phyloP scores from a whole-genome alignment of 2,888 invertebrate species.

The Eristalis pertinax region DNA sequence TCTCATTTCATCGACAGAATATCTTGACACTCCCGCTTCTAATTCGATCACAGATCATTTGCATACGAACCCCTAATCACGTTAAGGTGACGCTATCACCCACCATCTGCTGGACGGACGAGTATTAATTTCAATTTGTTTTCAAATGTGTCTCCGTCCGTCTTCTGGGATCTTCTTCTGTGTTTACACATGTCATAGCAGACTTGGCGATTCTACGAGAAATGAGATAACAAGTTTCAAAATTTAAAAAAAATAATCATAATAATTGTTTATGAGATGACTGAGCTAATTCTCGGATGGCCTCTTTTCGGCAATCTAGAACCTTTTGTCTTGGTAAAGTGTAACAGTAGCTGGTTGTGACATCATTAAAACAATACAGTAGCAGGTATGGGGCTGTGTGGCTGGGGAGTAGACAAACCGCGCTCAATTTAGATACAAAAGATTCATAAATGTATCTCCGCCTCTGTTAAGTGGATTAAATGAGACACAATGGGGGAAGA shows the following conservation, averaged over 20 bases:
- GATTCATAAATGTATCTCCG: conserved; percentile 46
- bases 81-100: neutral
- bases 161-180: neutral
- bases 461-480: conserved; percentile 37
- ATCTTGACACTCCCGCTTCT: neutral
- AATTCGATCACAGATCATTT: conserved; percentile 31
- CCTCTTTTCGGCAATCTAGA: conserved; percentile 5
- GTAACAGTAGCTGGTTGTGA: conserved; percentile 26
- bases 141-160: neutral
- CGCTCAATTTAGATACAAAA: conserved; percentile 52
- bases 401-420: conserved; percentile 17
- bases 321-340: conserved; percentile 7
- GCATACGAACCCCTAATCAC: conserved; percentile 18
- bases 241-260: neutral
- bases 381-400: conserved; percentile 14
- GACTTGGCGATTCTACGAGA: neutral
- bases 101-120: neutral
- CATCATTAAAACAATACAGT: conserved; percentile 38
- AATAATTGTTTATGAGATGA: neutral
- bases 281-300: neutral
- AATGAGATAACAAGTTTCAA: neutral
- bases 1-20: conserved; percentile 36
- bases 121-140: conserved; percentile 17
- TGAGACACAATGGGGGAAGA: conserved; percentile 17
- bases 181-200: conserved; percentile 26